Base-by-base conservation (phyloP, 2,888 invertebrate species). In the Drosophila silvestris region DNA sequence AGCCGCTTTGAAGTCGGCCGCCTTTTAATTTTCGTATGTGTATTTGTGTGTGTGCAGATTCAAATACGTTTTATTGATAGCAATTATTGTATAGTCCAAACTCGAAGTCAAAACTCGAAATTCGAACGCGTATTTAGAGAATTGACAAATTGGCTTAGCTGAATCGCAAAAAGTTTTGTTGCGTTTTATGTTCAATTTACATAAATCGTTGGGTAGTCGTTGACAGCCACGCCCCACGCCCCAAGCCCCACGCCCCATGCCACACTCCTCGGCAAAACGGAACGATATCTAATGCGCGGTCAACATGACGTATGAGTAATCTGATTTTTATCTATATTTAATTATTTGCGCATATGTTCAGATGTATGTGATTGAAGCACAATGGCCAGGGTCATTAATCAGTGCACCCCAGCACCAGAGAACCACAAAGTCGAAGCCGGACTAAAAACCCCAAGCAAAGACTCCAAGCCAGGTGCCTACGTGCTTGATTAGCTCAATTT, bases 301-400 rank as follows among this genome's bases (percentile, higher is more conserved):
- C 79, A 39, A 77, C 81, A 71, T 81, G 77, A 69, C 75, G 70
- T 87, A 84, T 79, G 85, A 89, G 90, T 87, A 90, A 84, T 84
- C 84, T 76, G 84, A 84, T 89, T 83, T 79, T 79, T 89, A 84
- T 84, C 88, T 84, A 89, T 89, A 79, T 82, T 81, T 85, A 84
- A 89, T 87, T 89, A 89, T 85, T 87, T 87, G 75, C 88, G 70
- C 89, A 81, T 72, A 74, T 77, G 37, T 37, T 26, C 28, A n/a
- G n/a, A n/a, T 39, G 39, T 57, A 7, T 28, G 68, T 81, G 84
- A 81, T 85, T 88, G 83, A 73, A 85, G 73, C 88, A 85, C 85
- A 88, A 87, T 90, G 85, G 88, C 73, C 77, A 74, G 71, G 80
- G 86, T 85, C 90, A 85, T 85, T 85, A 85, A 85, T 85, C 85